A percentile compares a stretch with the other conserved stretches of the same genome.
Conservation (phyloP, 1,140 invertebrate genomes). For the Ectropis grisescens region DNA sequence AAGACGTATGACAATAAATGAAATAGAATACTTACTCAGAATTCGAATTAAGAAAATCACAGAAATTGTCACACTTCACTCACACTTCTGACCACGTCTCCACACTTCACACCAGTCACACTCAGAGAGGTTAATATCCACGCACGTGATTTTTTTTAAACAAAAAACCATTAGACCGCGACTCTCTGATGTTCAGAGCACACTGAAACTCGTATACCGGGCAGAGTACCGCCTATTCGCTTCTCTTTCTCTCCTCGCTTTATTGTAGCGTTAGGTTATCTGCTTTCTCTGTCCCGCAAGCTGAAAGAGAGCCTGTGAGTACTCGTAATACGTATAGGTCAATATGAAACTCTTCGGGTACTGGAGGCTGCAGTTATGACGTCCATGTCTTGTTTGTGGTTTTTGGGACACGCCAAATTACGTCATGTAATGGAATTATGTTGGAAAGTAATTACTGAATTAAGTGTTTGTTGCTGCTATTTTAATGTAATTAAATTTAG, state of each 20-base stretch:
- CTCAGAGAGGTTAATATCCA: too few species aligned
- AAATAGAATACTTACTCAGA: too few species aligned
- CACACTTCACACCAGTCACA: too few species aligned
- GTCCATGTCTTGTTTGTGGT: constrained; percentile 13
- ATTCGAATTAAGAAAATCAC: too few species aligned
- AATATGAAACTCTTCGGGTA: constrained; percentile 64
- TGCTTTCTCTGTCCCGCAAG: constrained; percentile 33
- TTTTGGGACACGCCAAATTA: constrained; percentile 8
- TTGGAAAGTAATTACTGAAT: too few species aligned
- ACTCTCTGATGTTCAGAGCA: constrained; percentile 29
- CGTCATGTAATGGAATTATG: constrained; percentile 10
- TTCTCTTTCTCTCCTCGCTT: constrained; percentile 27
- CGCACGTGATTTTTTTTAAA: too few species aligned
- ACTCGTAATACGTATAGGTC: constrained; percentile 66
- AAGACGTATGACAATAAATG: too few species aligned
- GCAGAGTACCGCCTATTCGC: constrained; percentile 30
- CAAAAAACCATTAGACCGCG: constrained; percentile 21
- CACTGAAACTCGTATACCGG: constrained; percentile 51
- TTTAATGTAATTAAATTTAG: background rate
- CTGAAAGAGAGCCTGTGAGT: constrained; percentile 55
- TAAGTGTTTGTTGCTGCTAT: background rate
- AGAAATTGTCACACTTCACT: too few species aligned
- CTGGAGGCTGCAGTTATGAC: constrained; percentile 63
- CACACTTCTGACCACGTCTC: too few species aligned
- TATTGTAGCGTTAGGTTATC: constrained; percentile 12